Conservation (phyloP, 2,113 vertebrate species). For the Polypterus bichir region DNA sequence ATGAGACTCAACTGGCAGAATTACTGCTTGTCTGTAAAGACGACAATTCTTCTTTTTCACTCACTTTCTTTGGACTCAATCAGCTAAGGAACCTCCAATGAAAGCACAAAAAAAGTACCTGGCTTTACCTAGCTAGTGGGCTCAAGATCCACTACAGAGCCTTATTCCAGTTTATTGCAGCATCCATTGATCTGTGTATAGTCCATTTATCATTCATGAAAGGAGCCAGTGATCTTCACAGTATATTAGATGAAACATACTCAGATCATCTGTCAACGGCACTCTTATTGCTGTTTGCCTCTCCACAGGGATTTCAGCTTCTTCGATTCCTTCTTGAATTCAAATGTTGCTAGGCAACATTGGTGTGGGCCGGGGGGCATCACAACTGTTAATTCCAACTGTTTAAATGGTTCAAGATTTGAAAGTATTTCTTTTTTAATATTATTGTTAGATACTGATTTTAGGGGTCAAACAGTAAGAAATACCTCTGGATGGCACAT, state of each 20-base stretch:
- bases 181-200: slow-evolving; percentile 76
- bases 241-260: slow-evolving; percentile 85
- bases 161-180: slow-evolving; percentile 60
- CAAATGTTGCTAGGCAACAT: slow-evolving; percentile 85
- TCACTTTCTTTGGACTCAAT: too few relatives aligned
- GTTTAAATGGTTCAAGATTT: slow-evolving; percentile 49
- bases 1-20: too few relatives aligned
- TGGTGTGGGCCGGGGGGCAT: slow-evolving; percentile 43
- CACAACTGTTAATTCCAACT: slow-evolving; percentile 22
- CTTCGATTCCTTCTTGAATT: slow-evolving; percentile 75
- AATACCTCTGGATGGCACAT: too few relatives aligned
- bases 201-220: slow-evolving; percentile 87
- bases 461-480: too few relatives aligned
- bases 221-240: slow-evolving; percentile 84
- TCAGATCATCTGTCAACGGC: slow-evolving; percentile 79
- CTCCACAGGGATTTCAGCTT: slow-evolving; percentile 72
- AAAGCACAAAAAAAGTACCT: background rate
- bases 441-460: too few relatives aligned
- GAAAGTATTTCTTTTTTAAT: slow-evolving; percentile 23
- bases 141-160: slow-evolving; percentile 43
- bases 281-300: slow-evolving; percentile 77
- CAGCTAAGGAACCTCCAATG: background rate
- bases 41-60: too few relatives aligned
- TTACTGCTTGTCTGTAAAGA: too few relatives aligned
- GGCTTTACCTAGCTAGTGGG: slow-evolving; percentile 6